Evolutionary conservation across 2,113 vertebrate genomes (phyloP).

Genomic region (Lynx canadensis): DNA sequence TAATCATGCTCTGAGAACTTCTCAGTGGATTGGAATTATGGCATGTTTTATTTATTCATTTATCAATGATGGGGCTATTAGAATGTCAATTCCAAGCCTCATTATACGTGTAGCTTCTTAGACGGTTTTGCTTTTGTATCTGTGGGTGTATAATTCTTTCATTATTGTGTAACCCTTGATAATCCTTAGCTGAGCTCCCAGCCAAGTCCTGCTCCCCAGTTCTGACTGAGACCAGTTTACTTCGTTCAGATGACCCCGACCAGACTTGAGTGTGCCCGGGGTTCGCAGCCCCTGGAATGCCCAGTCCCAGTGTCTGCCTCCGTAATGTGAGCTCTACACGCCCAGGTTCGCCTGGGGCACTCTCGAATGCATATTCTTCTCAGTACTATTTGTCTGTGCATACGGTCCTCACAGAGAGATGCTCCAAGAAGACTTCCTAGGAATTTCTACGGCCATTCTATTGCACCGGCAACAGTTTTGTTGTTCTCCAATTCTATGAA

Average conservation of each 20-base stretch:
- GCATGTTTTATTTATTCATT: conserved; percentile 52
- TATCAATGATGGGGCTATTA: conserved; percentile 6
- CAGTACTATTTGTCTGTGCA: background rate
- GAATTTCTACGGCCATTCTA: conserved; percentile 22
- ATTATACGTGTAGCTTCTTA: conserved; percentile 17
- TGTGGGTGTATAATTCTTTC: conserved; percentile 36
- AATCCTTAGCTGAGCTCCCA: background rate
- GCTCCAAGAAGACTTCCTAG: background rate
- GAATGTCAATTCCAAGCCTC: conserved; percentile 42
- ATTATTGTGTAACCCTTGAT: conserved; percentile 36
- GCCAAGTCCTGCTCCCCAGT: background rate
- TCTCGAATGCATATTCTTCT: background rate
- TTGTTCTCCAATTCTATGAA: conserved; percentile 3
- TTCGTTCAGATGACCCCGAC: background rate
- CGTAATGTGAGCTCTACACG: background rate
- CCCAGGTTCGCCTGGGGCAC: background rate
- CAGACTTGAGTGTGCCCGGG: background rate
- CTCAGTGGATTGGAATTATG: conserved; percentile 39
- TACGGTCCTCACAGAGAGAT: background rate
- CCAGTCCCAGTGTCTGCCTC: background rate
- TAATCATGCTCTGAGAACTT: conserved; percentile 39
- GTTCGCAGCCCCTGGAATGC: background rate
- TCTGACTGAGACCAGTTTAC: conserved; percentile 1
- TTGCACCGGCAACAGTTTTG: background rate
- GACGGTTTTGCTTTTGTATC: background rate